Evolutionary conservation across 2,797 vertebrate species (phyloP).

Genomic region (Rhabdomys pumilio): DNA sequence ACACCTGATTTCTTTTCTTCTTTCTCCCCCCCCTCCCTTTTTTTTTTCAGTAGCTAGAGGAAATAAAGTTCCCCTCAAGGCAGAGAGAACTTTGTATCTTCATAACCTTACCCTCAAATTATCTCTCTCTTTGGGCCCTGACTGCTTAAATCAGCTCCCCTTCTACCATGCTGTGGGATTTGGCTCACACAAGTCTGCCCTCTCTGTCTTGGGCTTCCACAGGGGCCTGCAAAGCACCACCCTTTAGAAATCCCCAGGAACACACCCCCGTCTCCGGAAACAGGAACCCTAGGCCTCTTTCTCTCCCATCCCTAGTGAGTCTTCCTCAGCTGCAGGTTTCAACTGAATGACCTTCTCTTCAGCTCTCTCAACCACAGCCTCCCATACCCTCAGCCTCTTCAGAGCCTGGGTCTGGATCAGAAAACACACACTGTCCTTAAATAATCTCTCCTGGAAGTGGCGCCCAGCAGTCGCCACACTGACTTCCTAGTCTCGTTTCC

Average conservation of each 20-base stretch:
- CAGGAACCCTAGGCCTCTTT: not conserved
- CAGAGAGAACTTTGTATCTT: not conserved
- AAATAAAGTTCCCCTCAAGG: not conserved
- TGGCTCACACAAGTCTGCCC: not conserved
- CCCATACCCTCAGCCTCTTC: not conserved
- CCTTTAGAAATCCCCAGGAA: not conserved
- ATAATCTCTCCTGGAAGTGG: slow-evolving; percentile 9
- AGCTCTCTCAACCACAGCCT: not conserved
- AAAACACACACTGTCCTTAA: slow-evolving; percentile 3
- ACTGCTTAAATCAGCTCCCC: not conserved
- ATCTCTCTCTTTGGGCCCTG: not conserved
- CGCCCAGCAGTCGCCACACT: not conserved
- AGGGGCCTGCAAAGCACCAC: not conserved
- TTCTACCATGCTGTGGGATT: not conserved
- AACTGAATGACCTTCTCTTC: not conserved
- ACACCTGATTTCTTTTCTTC: not conserved
- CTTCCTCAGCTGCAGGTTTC: not conserved
- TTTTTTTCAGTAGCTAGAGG: not conserved
- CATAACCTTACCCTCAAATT: not conserved
- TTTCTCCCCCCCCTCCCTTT: not conserved
- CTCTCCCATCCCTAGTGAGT: not conserved
- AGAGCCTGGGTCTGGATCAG: not conserved
- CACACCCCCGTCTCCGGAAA: not conserved
- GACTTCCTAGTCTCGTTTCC: slow-evolving; percentile 48
- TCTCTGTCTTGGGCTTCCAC: not conserved